Conservation (phyloP, 2,888 invertebrate species). For the Gastracanthus pulcherrimus region DNA sequence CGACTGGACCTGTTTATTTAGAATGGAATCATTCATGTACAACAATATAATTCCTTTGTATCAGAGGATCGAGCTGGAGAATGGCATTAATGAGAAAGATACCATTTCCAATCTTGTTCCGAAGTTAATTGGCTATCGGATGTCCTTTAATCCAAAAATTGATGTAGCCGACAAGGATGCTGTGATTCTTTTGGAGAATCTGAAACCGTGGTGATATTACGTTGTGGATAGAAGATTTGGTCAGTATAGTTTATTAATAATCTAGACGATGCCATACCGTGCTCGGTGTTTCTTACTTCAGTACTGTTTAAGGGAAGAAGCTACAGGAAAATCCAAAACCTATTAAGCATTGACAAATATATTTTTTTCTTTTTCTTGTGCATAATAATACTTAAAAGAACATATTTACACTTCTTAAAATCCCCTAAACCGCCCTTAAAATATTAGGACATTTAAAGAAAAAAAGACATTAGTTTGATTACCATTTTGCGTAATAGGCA, state of each 20-base stretch:
- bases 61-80: constrained; percentile 73
- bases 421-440: no score
- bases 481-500: no score
- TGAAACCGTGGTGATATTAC: not conserved
- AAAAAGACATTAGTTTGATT: no score
- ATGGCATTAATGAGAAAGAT: constrained; percentile 72
- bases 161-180: constrained; percentile 80
- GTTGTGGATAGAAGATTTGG: not conserved
- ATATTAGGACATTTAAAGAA: no score
- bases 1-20: constrained; percentile 80
- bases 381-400: no score
- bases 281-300: no score
- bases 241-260: not conserved
- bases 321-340: no score
- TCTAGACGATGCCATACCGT: no score
- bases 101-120: constrained; percentile 78
- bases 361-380: no score
- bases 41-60: constrained; percentile 78
- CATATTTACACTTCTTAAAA: no score
- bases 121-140: constrained; percentile 79
- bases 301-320: no score
- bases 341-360: no score
- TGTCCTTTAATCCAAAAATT: constrained; percentile 73
- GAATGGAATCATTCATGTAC: constrained; percentile 81
- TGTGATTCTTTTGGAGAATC: constrained; percentile 75